Percentiles rank a stretch among this genome's conserved stretches.
Evolutionary conservation across 2,113 vertebrate genomes (phyloP).

Genomic region (Jacana jacana): DNA sequence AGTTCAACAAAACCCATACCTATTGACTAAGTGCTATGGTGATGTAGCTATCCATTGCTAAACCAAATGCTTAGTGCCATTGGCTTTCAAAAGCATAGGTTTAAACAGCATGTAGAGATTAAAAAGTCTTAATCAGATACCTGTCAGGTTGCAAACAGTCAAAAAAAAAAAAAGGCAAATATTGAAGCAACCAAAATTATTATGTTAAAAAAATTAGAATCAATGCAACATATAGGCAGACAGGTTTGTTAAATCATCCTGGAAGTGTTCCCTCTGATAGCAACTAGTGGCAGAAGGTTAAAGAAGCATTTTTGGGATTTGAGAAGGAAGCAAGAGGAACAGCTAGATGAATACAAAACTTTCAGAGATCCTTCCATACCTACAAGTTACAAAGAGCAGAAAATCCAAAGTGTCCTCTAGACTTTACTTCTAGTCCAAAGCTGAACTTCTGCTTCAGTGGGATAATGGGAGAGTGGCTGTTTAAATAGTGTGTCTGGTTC

Average conservation of each 20-base stretch:
- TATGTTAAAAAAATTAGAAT: neutral
- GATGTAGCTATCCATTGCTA: neutral
- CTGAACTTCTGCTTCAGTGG: neutral
- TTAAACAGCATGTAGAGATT: neutral
- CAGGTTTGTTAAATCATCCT: neutral
- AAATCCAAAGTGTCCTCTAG: neutral
- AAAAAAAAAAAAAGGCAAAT: too few relatives aligned
- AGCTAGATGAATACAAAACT: neutral
- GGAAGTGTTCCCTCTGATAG: neutral
- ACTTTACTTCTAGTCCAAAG: neutral
- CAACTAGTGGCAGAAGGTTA: neutral
- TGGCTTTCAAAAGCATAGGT: neutral
- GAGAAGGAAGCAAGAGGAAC: neutral
- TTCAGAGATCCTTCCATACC: neutral
- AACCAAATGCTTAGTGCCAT: neutral
- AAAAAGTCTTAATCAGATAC: neutral
- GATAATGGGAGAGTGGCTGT: neutral
- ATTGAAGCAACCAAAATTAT: neutral
- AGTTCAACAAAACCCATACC: neutral
- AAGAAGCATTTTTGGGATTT: neutral
- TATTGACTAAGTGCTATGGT: neutral
- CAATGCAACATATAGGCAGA: neutral
- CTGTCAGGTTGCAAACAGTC: neutral
- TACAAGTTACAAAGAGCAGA: neutral
- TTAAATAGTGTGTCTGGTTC: neutral